These are phyloP conservation scores for Delichon dasypus DNA, from an alignment of 2,797 vertebrate genomes.

Conservation along the genomic window DNA sequence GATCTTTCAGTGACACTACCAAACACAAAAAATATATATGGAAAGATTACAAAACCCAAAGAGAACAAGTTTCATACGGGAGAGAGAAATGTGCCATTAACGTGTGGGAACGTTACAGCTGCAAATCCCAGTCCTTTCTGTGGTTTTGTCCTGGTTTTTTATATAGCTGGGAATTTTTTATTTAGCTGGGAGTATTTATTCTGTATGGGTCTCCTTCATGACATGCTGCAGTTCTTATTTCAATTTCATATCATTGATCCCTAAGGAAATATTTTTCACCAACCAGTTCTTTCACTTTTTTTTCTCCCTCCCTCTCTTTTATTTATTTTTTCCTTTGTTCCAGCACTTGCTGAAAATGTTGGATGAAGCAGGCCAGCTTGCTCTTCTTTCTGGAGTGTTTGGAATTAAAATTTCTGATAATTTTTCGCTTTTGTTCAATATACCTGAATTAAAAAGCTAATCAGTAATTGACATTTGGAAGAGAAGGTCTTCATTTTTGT, in stretches of 20 bases:
- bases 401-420: neutral
- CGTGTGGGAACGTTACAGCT: neutral
- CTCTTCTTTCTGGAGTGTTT: neutral
- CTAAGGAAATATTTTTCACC: neutral
- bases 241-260: neutral
- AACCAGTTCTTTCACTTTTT: neutral
- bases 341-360: neutral
- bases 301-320: too few relatives aligned
- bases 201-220: neutral
- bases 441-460: neutral
- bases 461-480: neutral
- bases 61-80: neutral
- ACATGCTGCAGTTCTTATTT: neutral
- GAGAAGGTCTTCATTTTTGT: neutral
- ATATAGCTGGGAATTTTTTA: neutral
- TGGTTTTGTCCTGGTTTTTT: neutral
- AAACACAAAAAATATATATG: neutral
- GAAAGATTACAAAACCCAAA: neutral
- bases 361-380: neutral
- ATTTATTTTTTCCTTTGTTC: neutral
- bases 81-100: neutral
- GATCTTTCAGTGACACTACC: neutral
- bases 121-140: neutral
- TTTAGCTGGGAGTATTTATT: neutral
- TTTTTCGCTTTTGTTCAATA: constrained; percentile 9